These are phyloP conservation scores for Oplegnathus fasciatus DNA, from an alignment of 2,113 vertebrate genomes.

Conservation along the genomic window DNA sequence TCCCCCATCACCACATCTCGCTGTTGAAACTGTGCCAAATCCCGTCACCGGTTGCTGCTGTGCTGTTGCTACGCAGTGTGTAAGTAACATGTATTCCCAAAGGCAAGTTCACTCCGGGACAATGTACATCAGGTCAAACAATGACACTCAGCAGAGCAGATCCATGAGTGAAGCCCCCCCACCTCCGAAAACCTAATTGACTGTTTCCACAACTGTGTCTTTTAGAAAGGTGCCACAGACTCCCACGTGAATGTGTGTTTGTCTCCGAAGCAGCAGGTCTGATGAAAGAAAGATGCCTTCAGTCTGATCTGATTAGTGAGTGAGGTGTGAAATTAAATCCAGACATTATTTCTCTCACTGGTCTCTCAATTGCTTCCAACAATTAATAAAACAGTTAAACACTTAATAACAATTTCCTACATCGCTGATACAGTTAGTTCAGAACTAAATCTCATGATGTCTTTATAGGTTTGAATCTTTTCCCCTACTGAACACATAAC, in stretches of 20 bases:
- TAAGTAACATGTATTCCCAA: slow-evolving; percentile 72
- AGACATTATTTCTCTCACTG: background rate
- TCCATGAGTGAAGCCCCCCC: slow-evolving; percentile 21
- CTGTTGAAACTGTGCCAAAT: slow-evolving; percentile 65
- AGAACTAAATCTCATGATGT: background rate
- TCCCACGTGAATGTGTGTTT: background rate
- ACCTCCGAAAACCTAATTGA: slow-evolving; percentile 25
- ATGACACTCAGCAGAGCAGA: slow-evolving; percentile 47
- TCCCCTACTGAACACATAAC: slow-evolving; percentile 35
- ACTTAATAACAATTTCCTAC: background rate
- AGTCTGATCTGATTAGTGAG: slow-evolving; percentile 17
- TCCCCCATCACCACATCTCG: slow-evolving; percentile 65
- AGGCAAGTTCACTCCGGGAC: slow-evolving; percentile 67
- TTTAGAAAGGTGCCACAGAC: slow-evolving; percentile 36
- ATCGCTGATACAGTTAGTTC: background rate
- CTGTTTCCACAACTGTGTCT: slow-evolving; percentile 34
- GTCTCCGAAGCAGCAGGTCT: slow-evolving; percentile 35
- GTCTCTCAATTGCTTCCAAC: background rate
- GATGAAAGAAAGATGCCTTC: slow-evolving; percentile 21
- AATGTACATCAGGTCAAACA: slow-evolving; percentile 62
- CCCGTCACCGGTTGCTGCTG: slow-evolving; percentile 56
- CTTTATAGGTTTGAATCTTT: slow-evolving; percentile 28
- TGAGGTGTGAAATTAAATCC: slow-evolving; percentile 11
- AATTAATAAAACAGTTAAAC: slow-evolving; percentile 12
- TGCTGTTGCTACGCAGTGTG: slow-evolving; percentile 61